phyloP scores from a whole-genome alignment of 2,888 invertebrate genomes.

The Mesodorylaimus sp. region DNA sequence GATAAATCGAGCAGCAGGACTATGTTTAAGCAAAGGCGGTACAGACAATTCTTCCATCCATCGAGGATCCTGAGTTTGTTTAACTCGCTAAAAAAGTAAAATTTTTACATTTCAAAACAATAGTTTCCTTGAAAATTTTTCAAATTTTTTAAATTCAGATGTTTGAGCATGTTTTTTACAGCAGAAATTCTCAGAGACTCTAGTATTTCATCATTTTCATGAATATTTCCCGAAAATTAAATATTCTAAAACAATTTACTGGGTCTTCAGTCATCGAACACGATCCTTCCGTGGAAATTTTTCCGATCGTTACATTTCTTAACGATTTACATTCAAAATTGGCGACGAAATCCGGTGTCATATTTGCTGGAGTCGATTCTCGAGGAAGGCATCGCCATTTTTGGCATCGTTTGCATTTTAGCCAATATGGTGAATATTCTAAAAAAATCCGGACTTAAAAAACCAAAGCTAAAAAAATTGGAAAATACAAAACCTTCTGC shows the following conservation, averaged over 20 bases:
- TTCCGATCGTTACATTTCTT: background rate
- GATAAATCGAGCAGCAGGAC: slow-evolving; percentile 31
- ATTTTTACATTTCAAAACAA: slow-evolving; percentile 4
- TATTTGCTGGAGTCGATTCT: background rate
- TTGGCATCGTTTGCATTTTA: slow-evolving; percentile 30
- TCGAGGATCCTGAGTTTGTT: slow-evolving; percentile 16
- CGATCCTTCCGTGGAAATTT: background rate
- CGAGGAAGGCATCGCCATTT: slow-evolving; percentile 32
- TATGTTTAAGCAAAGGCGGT: slow-evolving; percentile 27
- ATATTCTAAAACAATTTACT: background rate
- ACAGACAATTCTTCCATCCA: slow-evolving; percentile 25
- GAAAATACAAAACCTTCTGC: slow-evolving; percentile 22
- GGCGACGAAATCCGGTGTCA: background rate
- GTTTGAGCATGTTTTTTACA: too few relatives aligned
- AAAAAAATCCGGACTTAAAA: background rate
- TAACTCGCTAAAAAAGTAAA: slow-evolving; percentile 23
- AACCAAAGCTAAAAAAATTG: background rate
- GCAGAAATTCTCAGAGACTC: too few relatives aligned
- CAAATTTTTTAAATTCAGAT: too few relatives aligned
- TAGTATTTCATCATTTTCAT: too few relatives aligned
- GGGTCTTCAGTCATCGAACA: background rate
- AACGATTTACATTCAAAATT: background rate
- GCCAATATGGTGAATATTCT: slow-evolving; percentile 30
- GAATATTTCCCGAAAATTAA: too few relatives aligned
- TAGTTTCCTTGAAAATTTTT: background rate